These are phyloP conservation scores for Drosophila prostipennis DNA, from an alignment of 2,888 invertebrate genomes.

Conservation along the genomic window DNA sequence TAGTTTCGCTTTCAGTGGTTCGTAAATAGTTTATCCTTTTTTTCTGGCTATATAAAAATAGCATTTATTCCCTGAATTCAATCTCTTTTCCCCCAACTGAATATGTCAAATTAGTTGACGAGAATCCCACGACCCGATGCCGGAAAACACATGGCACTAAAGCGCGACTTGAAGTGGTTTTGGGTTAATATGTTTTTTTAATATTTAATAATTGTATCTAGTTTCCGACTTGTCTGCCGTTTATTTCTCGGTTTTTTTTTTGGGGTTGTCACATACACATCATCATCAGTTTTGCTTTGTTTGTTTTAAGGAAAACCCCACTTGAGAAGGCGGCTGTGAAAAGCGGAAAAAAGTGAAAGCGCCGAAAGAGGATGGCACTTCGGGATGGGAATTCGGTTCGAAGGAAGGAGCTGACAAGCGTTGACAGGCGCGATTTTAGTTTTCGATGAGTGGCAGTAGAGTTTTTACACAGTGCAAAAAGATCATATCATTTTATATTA, in stretches of 20 bases:
- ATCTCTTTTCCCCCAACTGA: not conserved
- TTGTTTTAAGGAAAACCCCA: conserved; percentile 70
- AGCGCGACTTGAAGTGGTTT: conserved; percentile 72
- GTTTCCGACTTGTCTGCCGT: conserved; percentile 62
- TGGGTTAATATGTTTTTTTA: conserved; percentile 64
- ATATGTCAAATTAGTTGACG: conserved; percentile 39
- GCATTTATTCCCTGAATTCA: not conserved
- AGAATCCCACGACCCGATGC: conserved; percentile 38
- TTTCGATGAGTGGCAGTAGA: conserved; percentile 10
- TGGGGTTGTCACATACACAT: conserved; percentile 41
- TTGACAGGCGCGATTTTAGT: conserved; percentile 55
- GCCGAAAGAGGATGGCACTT: conserved; percentile 18
- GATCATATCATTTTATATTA: too few species aligned
- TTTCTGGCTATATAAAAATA: too few species aligned
- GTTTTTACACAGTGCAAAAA: not conserved
- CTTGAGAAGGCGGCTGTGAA: conserved; percentile 59
- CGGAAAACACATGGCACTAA: conserved; percentile 50
- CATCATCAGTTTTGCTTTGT: conserved; percentile 27
- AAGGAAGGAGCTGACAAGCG: conserved; percentile 53
- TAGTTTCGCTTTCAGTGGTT: too few species aligned
- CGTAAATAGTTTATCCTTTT: too few species aligned
- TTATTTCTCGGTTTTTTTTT: conserved; percentile 4
- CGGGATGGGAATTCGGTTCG: conserved; percentile 3
- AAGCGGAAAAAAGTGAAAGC: conserved; percentile 70
- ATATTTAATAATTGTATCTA: conserved; percentile 79